Evolutionary conservation across 2,113 vertebrate genomes (phyloP).

Genomic region (Illadopsis cleaveri): DNA sequence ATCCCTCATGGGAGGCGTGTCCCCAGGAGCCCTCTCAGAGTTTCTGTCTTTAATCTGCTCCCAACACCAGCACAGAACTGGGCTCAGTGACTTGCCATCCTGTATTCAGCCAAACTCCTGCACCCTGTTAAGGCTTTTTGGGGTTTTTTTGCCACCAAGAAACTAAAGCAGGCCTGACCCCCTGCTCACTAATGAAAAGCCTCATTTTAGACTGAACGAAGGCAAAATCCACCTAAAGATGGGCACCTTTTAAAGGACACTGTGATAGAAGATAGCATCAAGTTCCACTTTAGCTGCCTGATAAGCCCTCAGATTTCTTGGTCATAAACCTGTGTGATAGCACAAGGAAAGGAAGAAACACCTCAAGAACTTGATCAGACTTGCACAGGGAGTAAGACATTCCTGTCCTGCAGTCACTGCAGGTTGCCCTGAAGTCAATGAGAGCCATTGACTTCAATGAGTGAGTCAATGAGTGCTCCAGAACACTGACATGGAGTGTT

Average conservation of each 20-base stretch:
- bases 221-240: neutral
- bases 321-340: neutral
- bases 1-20: neutral
- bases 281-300: neutral
- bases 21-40: neutral
- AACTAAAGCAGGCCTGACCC: neutral
- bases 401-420: neutral
- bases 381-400: neutral
- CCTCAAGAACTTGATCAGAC: neutral
- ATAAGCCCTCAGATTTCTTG: neutral
- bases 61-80: neutral
- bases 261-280: neutral
- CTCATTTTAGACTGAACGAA: neutral
- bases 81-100: neutral
- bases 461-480: neutral
- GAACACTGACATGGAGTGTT: fast-evolving
- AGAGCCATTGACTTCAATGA: neutral
- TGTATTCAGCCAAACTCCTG: neutral
- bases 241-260: neutral
- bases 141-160: neutral
- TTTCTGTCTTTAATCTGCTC: neutral
- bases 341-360: neutral
- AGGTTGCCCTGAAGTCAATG: fast-evolving
- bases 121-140: neutral
- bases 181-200: neutral